phyloP scores from a whole-genome alignment of 2,113 vertebrate species.

The Syngnathoides biaculeatus region DNA sequence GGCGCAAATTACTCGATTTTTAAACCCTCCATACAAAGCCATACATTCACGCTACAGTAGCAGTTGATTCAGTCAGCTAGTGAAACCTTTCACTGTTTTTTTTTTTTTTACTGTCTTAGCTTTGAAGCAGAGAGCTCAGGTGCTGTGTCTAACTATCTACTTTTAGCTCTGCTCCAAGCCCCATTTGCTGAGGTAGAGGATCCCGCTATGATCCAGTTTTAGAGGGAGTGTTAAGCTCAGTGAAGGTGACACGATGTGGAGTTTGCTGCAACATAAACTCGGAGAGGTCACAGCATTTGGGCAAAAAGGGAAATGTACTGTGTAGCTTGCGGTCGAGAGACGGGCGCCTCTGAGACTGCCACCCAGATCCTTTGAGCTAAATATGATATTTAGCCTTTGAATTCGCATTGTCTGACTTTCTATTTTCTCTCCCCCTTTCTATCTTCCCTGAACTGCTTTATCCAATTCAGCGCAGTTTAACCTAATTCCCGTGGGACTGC shows the following conservation, averaged over 20 bases:
- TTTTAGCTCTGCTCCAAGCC: slow-evolving; percentile 14
- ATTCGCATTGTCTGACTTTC: slow-evolving; percentile 27
- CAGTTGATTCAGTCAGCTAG: slow-evolving; percentile 4
- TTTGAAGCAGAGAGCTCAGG: slow-evolving; percentile 5
- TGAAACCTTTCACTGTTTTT: not conserved
- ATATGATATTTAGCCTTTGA: slow-evolving; percentile 8
- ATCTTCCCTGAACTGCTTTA: slow-evolving; percentile 43
- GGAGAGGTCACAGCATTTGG: slow-evolving; percentile 29
- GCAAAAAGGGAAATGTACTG: slow-evolving; percentile 23
- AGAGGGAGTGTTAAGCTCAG: slow-evolving; percentile 24
- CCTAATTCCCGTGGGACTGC: slow-evolving; percentile 96
- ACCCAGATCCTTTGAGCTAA: slow-evolving; percentile 1
- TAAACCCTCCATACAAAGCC: slow-evolving; percentile 25
- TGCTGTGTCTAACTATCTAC: not conserved
- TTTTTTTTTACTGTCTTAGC: slow-evolving; percentile 1
- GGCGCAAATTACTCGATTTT: slow-evolving; percentile 17
- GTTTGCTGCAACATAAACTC: slow-evolving; percentile 47
- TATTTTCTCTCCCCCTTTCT: slow-evolving; percentile 12
- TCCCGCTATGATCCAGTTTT: slow-evolving; percentile 31
- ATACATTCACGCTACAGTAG: slow-evolving; percentile 6
- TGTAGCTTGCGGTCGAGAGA: slow-evolving; percentile 11
- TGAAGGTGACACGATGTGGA: slow-evolving; percentile 47
- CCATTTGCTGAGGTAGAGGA: slow-evolving; percentile 25
- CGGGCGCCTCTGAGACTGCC: slow-evolving; percentile 16
- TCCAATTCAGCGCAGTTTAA: slow-evolving; percentile 91